phyloP scores from a whole-genome alignment of 1,140 invertebrate species.

The Zaprionus davidi region DNA sequence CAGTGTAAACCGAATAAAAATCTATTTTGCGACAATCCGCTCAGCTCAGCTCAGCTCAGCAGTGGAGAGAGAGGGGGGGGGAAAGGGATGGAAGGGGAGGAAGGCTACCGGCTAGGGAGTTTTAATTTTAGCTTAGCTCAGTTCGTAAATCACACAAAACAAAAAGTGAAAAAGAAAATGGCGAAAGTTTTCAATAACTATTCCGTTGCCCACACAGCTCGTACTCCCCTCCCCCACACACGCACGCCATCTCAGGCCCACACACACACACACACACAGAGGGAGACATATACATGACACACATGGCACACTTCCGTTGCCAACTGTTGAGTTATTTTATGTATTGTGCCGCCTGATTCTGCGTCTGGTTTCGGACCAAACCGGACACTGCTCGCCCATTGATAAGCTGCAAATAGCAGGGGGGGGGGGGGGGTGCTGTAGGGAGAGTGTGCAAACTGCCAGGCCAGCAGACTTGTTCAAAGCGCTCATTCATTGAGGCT shows the following conservation, averaged over 20 bases:
- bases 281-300: background rate
- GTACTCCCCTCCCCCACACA: conserved; percentile 22
- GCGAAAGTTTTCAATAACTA: conserved; percentile 71
- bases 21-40: conserved; percentile 34
- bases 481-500: conserved; percentile 20
- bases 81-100: background rate
- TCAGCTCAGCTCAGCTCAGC: conserved; percentile 12
- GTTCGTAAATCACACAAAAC: conserved; percentile 26
- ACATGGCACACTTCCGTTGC: conserved; percentile 37
- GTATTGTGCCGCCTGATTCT: conserved; percentile 45
- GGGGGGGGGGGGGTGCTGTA: background rate
- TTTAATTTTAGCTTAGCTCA: conserved; percentile 53
- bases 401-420: conserved; percentile 68
- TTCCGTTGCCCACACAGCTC: conserved; percentile 15
- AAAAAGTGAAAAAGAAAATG: conserved; percentile 23
- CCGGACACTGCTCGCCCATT: conserved; percentile 43
- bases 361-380: conserved; percentile 16
- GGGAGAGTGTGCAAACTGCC: conserved; percentile 11
- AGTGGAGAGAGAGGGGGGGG: background rate
- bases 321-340: conserved; percentile 73
- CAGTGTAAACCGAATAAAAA: conserved; percentile 26
- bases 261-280: conserved; percentile 28
- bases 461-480: conserved; percentile 59
- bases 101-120: background rate
- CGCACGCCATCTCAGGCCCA: too few relatives aligned